Percentiles rank a stretch among this genome's conserved stretches.
These are phyloP conservation scores for Odocoileus hemionus DNA, from an alignment of 2,113 vertebrate genomes.

Conservation along the genomic window DNA sequence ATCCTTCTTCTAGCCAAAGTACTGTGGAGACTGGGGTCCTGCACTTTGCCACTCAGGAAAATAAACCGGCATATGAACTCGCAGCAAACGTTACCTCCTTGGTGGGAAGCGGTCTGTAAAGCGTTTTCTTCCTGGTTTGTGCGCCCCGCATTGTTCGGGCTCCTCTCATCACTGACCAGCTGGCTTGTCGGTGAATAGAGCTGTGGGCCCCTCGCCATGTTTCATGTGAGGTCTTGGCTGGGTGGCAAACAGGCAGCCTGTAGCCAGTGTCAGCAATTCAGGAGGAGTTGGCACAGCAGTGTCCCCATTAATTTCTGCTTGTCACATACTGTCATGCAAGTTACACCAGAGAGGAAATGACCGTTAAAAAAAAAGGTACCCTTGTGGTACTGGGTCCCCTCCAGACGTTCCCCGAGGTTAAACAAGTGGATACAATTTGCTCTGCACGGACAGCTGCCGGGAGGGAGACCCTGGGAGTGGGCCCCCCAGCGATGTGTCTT, in stretches of 20 bases:
- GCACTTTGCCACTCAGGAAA: constrained; percentile 48
- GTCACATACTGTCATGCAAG: constrained; percentile 90
- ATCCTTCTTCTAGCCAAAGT: not conserved
- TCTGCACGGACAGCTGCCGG: constrained; percentile 86
- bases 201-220: constrained; percentile 92
- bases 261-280: constrained; percentile 87
- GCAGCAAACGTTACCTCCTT: constrained; percentile 68
- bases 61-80: constrained; percentile 64
- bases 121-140: constrained; percentile 87
- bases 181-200: constrained; percentile 93
- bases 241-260: constrained; percentile 87
- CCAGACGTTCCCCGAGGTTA: constrained; percentile 84
- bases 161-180: constrained; percentile 98
- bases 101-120: constrained; percentile 74
- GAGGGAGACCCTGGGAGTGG: constrained; percentile 75
- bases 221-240: constrained; percentile 99
- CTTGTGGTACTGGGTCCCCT: constrained; percentile 83
- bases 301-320: constrained; percentile 88
- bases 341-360: constrained; percentile 90
- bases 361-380: constrained; percentile 83
- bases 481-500: constrained; percentile 77
- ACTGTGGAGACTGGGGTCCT: not conserved
- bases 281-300: constrained; percentile 85
- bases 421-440: constrained; percentile 86
- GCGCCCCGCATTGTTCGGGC: constrained; percentile 85